phyloP scores from a whole-genome alignment of 2,113 vertebrate genomes.

The Brachypteracias leptosomus region DNA sequence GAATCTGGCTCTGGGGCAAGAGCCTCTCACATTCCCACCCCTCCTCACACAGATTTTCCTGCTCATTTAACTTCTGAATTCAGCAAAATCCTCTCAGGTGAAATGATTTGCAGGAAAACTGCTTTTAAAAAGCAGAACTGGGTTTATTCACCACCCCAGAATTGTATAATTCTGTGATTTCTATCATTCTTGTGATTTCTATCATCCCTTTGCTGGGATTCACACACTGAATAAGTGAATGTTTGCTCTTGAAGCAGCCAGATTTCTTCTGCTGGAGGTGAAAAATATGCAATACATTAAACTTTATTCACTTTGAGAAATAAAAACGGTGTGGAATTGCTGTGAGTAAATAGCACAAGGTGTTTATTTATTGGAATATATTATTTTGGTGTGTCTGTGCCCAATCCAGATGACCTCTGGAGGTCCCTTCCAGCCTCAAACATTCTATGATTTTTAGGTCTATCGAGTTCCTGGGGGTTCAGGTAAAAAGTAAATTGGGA shows the following conservation, averaged over 20 bases:
- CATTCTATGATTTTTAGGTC: no score
- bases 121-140: no score
- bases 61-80: neutral
- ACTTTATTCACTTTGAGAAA: neutral
- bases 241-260: neutral
- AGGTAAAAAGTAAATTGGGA: neutral
- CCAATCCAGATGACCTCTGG: no score
- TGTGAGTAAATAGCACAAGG: rapidly evolving
- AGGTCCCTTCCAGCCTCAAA: no score
- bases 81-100: neutral
- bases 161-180: no score
- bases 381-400: rapidly evolving
- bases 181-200: no score
- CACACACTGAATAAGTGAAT: no score
- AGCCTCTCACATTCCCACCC: neutral
- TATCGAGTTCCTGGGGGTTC: neutral
- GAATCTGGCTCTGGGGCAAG: neutral
- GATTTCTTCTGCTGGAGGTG: neutral
- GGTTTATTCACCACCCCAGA: no score
- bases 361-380: neutral
- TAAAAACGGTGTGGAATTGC: neutral
- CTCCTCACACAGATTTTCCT: no score
- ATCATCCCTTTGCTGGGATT: no score
- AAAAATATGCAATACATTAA: neutral
- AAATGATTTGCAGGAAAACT: neutral